Evolutionary conservation across 2,797 vertebrate species (phyloP), one percentile per base, ranked within the genome.

Genomic region (Pseudopleuronectes americanus): DNA sequence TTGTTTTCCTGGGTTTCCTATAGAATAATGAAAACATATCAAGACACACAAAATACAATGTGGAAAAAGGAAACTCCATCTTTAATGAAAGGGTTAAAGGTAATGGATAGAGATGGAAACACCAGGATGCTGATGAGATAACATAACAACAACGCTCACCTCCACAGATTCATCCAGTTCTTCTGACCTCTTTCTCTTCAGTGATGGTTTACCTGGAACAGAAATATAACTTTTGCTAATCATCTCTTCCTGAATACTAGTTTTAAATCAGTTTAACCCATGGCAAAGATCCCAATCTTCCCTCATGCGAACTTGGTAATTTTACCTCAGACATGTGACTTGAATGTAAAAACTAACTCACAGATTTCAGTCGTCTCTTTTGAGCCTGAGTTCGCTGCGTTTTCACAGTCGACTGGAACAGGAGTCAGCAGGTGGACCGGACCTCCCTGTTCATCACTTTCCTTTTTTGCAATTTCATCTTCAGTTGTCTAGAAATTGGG

Each of bases 111-210:
- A 52, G 10, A 10, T 23, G 23, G 5, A 48, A 3, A 48, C 8
- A 48, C 0, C 22, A 49, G 10, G n/a, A 47, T 8, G 16, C 8
- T 31, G 12, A n/a, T 1, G 31, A 22, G 3, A 62, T 23, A 31
- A 4, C 54, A 43, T 41, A 41, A 49, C 1, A 48, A 59, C 4
- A 28, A 28, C 56, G 58, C 76, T 87, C 70, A 93, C 94, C 87
- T 90, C 83, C 24, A 52, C 61, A 63, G 87, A 60, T 71, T 91
- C 84, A 61, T 87, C 85, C 1, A 14, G 13, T 41, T 93, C 90
- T 13, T 93, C 90, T 4, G 89, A 92, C 26, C 77, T 73, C 71
- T 84, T 92, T 62, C 89, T 90, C 79, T 93, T 93, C 68, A 88
- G 10, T 8, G 85, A 72, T 56, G 88, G 76, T 79, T 92, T 74